Evolutionary conservation across 2,113 vertebrate species (phyloP).

Genomic region (Laticauda laticaudata): DNA sequence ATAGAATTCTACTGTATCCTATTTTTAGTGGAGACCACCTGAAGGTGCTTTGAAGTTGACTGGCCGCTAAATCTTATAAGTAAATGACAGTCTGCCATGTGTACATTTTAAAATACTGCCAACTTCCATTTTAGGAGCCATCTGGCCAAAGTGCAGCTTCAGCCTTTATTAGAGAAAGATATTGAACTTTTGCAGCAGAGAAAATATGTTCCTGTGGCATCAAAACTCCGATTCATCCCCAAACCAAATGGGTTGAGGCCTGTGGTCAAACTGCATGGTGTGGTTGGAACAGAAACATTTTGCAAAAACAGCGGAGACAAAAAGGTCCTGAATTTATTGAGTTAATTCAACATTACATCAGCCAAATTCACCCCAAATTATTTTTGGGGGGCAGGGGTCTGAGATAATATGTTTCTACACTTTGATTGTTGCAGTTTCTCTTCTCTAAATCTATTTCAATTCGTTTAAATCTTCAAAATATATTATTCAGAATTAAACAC

Average conservation of each 20-base stretch:
- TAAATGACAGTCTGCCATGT: not conserved
- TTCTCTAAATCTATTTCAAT: not conserved
- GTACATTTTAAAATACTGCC: not conserved
- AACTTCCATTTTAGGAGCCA: conserved; percentile 75
- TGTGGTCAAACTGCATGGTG: conserved; percentile 74
- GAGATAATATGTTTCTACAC: not conserved
- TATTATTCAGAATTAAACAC: not conserved
- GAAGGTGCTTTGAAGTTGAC: not conserved
- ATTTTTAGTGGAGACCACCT: not conserved
- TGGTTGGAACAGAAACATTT: conserved; percentile 51
- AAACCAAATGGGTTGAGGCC: conserved; percentile 84
- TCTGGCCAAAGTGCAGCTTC: conserved; percentile 76
- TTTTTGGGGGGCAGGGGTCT: not conserved
- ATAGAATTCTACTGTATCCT: not conserved
- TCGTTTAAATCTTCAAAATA: not conserved
- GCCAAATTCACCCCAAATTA: not conserved
- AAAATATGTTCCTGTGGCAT: conserved; percentile 58
- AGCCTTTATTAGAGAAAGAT: conserved; percentile 71
- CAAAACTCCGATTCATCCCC: conserved; percentile 88
- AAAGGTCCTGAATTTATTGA: conserved; percentile 48
- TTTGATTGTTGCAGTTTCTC: not conserved
- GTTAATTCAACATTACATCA: not conserved
- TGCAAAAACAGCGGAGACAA: conserved; percentile 49
- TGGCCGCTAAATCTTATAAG: not conserved
- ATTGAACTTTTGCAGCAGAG: conserved; percentile 52